Evolutionary conservation across 2,113 vertebrate genomes (phyloP), one percentile per base, ranked within the genome.

Genomic region (Sula dactylatra): DNA sequence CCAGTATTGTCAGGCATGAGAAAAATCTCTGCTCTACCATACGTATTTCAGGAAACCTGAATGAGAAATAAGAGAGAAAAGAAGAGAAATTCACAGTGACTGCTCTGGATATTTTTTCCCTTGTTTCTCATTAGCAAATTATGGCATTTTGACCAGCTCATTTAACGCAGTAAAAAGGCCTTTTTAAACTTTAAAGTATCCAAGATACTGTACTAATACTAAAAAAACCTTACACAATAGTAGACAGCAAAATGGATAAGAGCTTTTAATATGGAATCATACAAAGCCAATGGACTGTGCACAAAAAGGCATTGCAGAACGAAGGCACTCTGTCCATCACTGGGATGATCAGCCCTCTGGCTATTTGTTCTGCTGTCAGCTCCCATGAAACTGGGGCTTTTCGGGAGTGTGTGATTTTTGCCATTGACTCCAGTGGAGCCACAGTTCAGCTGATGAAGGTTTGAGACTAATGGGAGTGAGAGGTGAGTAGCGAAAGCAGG

Each of bases 161-260:
- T 88, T 94, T 92, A 69, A 80, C 11, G 4, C 45, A 80, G 65
- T 76, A 77, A 93, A 91, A 96, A 80, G 54, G 18, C 27, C 58
- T 88, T 94, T 94, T 88, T 31, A 87, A 88, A 81, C 67, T 77
- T 97, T 61, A 32, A 94, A 94, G 59, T 73, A 81, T 62, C n/a
- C 22, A 32, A 92, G 85, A 38, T 54, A 71, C 54, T 78, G 50
- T 45, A 88, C 77, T 90, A 86, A 66, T 38, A 42, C 58, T 27
- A 59, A 88, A 89, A 91, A 80, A 11, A 7, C 4, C 20, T 85
- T 32, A 66, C 58, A 88, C 54, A 88, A 90, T 38, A 80, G n/a
- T 34, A 77, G 85, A 52, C n/a, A 95, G 67, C 77, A 95, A 96
- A 96, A 80, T 42, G 45, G 54, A 6, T 80, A 88, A 90, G 59